Conservation (phyloP, 1,140 invertebrate genomes). For the Drosophila sulfurigaster region DNA sequence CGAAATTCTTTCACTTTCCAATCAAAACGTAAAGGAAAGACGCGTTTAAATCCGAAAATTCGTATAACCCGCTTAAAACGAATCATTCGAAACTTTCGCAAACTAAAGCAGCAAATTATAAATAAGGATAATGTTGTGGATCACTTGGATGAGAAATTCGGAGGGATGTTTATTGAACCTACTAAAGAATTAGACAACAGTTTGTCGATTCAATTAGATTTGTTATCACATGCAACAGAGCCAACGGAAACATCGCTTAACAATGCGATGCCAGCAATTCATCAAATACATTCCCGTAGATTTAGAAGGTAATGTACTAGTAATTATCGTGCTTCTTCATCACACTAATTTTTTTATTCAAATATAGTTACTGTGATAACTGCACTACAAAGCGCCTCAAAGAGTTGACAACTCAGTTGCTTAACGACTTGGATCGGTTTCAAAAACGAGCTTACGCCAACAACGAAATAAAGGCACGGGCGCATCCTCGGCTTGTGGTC, state of each 20-base stretch:
- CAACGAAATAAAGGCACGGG: constrained; percentile 87
- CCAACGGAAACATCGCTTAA: not conserved
- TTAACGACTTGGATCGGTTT: constrained; percentile 87
- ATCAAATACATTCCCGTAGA: constrained; percentile 66
- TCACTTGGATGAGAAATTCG: not conserved
- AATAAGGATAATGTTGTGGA: not conserved
- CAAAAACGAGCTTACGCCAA: constrained; percentile 87
- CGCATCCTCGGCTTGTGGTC: constrained; percentile 86
- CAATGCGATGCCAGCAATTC: not conserved
- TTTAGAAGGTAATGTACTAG: constrained; percentile 62
- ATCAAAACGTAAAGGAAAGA: constrained; percentile 64
- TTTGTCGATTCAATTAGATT: not conserved
- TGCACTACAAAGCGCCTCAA: constrained; percentile 61
- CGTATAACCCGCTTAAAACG: constrained; percentile 59
- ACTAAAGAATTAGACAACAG: not conserved
- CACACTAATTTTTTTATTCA: not conserved
- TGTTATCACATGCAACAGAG: not conserved
- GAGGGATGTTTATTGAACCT: not conserved
- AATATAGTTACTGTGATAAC: constrained; percentile 78
- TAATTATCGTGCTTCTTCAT: not conserved
- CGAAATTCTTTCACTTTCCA: constrained; percentile 1
- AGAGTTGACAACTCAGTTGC: constrained; percentile 69
- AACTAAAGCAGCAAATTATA: not conserved
- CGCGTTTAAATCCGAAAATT: constrained; percentile 50
- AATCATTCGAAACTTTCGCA: constrained; percentile 38